Evolutionary conservation across 2,888 invertebrate genomes (phyloP).

Genomic region (Acleris laterana): DNA sequence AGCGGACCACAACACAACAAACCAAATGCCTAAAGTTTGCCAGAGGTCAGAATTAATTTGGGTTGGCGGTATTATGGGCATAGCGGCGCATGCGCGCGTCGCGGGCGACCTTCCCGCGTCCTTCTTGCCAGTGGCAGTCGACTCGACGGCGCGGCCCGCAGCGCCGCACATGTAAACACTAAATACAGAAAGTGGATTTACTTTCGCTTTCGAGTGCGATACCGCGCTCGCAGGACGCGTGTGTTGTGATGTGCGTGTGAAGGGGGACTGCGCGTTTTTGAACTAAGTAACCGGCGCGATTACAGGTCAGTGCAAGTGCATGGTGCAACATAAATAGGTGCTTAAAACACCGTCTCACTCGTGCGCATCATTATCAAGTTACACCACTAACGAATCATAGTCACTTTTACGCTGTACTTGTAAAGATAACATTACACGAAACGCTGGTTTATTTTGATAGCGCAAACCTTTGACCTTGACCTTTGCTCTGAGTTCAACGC

Average conservation of each 20-base stretch:
- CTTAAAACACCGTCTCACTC: too few species aligned
- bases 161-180: constrained; percentile 70
- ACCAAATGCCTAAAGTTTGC: constrained; percentile 45
- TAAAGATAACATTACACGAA: neutral
- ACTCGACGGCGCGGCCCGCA: constrained; percentile 73
- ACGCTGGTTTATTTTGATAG: constrained; percentile 26
- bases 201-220: constrained; percentile 61
- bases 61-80: constrained; percentile 51
- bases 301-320: constrained; percentile 46
- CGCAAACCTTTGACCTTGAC: constrained; percentile 50
- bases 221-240: constrained; percentile 41
- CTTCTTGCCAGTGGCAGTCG: constrained; percentile 64
- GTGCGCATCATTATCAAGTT: too few species aligned
- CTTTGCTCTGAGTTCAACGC: constrained; percentile 45
- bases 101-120: constrained; percentile 76
- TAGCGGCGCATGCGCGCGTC: constrained; percentile 72
- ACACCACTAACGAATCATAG: too few species aligned
- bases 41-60: constrained; percentile 59
- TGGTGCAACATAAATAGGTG: too few species aligned
- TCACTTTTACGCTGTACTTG: neutral
- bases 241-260: constrained; percentile 48
- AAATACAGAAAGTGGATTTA: constrained; percentile 50
- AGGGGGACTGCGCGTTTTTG: constrained; percentile 44
- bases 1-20: constrained; percentile 20
- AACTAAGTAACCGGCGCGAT: constrained; percentile 40